phyloP scores from a whole-genome alignment of 1,140 invertebrate species.

The Tachypleus tridentatus region DNA sequence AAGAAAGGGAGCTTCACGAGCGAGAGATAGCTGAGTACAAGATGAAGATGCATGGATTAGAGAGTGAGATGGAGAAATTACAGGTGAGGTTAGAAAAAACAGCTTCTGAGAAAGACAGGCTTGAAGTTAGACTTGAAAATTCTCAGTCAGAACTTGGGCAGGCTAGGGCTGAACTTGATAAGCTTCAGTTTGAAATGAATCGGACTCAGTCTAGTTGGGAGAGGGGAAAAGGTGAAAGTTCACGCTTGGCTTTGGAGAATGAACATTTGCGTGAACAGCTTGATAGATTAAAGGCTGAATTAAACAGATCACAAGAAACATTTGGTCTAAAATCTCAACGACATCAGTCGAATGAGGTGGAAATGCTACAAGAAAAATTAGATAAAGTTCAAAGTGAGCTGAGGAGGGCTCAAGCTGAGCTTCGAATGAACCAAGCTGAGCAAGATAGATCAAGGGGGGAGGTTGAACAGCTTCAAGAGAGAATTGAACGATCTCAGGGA shows the following conservation, averaged over 20 bases:
- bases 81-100: constrained; percentile 73
- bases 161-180: constrained; percentile 83
- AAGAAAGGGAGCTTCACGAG: constrained; percentile 87
- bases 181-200: constrained; percentile 58
- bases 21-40: constrained; percentile 89
- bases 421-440: constrained; percentile 55
- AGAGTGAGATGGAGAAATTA: constrained; percentile 81
- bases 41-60: constrained; percentile 76
- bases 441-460: constrained; percentile 72
- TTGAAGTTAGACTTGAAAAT: constrained; percentile 79
- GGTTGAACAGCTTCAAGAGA: constrained; percentile 72
- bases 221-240: constrained; percentile 30
- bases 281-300: constrained; percentile 20
- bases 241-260: constrained; percentile 75
- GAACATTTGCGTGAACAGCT: constrained; percentile 45
- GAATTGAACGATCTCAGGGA: constrained; percentile 82
- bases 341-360: constrained; percentile 19
- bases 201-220: constrained; percentile 24
- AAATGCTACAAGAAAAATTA: constrained; percentile 56
- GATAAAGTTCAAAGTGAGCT: constrained; percentile 72
- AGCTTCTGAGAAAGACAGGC: constrained; percentile 72
- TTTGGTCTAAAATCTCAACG: constrained; percentile 3
- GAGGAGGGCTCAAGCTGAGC: constrained; percentile 64
- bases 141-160: constrained; percentile 87
- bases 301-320: constrained; percentile 10